phyloP scores from a whole-genome alignment of 2,113 vertebrate genomes.

The Corynorhinus townsendii region DNA sequence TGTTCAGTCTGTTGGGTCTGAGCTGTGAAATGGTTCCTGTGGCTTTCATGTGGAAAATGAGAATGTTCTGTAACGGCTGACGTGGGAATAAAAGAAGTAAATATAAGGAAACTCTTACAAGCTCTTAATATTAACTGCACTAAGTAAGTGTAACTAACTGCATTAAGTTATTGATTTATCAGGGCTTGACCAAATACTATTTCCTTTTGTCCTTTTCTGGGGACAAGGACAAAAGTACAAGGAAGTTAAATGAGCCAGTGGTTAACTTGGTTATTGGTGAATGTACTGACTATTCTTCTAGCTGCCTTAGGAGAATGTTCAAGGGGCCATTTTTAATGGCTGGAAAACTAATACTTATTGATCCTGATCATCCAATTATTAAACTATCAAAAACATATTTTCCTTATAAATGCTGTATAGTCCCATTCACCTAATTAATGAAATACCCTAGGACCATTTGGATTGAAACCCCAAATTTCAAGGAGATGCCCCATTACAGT shows the following conservation, averaged over 20 bases:
- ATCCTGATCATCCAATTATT: slow-evolving; percentile 52
- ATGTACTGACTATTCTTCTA: slow-evolving; percentile 44
- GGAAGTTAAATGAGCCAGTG: slow-evolving; percentile 53
- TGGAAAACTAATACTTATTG: slow-evolving; percentile 47
- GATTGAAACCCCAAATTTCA: not conserved
- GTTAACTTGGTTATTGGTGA: slow-evolving; percentile 61
- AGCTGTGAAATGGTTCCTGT: slow-evolving; percentile 80
- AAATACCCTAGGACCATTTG: not conserved
- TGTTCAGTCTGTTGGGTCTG: slow-evolving; percentile 80
- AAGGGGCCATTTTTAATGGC: slow-evolving; percentile 59
- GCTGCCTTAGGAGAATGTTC: slow-evolving; percentile 44
- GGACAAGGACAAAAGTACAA: slow-evolving; percentile 64
- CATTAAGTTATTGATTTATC: slow-evolving; percentile 84
- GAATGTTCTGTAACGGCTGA: slow-evolving; percentile 84
- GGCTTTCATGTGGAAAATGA: slow-evolving; percentile 87
- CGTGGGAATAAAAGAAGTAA: slow-evolving; percentile 85
- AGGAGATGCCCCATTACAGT: not conserved
- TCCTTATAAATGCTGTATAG: slow-evolving; percentile 49
- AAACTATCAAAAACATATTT: slow-evolving; percentile 41
- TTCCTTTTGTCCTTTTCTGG: slow-evolving; percentile 62
- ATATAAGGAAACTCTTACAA: slow-evolving; percentile 82
- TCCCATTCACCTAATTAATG: not conserved
- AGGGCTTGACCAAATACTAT: slow-evolving; percentile 74
- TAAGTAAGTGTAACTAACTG: slow-evolving; percentile 85
- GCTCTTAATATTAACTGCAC: slow-evolving; percentile 82